Evolutionary conservation across 1,140 invertebrate genomes (phyloP), one percentile per base, ranked within the genome.

Genomic region (Halictus rubicundus): DNA sequence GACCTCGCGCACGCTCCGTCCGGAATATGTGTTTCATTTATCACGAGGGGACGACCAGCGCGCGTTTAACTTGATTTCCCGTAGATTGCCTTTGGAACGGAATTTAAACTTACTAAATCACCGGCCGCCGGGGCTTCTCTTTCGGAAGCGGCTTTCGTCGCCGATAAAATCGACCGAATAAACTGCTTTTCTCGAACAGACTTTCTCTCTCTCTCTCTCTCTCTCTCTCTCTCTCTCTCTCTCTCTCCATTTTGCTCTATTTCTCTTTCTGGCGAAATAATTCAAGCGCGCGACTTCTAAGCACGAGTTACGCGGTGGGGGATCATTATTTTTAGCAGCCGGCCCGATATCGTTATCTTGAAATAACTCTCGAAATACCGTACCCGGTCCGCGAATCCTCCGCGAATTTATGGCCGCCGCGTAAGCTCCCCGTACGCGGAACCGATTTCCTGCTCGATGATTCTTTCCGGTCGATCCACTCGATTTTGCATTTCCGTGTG

Each of bases 61-160:
- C 1, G 63, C 63, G 12, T 76, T 49, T 77, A 60, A 61, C 66
- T 69, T 37, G 9, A 77, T 69, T 69, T 60, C 16, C 39, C 5
- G n/a, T 19, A 49, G 16, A 69, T 69, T 19, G 25, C 8, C 65
- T 19, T 2, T 37, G 5, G 16, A 25, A 25, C 8, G 19, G 32
- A 32, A 68, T 76, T 68, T 21, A 16, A 32, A 60, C 21, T 39
- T 37, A 23, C 25, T 12, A 19, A 60, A 68, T 68, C 57, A 60
- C 21, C 54, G 14, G n/a, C 1, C 21, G 6, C 54, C 19, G 54
- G 1, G 8, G 8, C 4, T 12, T 9, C 23, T 57, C 23, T 5
- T 16, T 2, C 39, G 69, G n/a, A 42, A 21, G 37, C 32, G 68
- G 32, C 27, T 39, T 42, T 59, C n/a, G 32, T 19, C 37, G 21